Evolutionary conservation across 2,113 vertebrate genomes (phyloP), one percentile per base, ranked within the genome.

Genomic region (Hiodon tergisus): DNA sequence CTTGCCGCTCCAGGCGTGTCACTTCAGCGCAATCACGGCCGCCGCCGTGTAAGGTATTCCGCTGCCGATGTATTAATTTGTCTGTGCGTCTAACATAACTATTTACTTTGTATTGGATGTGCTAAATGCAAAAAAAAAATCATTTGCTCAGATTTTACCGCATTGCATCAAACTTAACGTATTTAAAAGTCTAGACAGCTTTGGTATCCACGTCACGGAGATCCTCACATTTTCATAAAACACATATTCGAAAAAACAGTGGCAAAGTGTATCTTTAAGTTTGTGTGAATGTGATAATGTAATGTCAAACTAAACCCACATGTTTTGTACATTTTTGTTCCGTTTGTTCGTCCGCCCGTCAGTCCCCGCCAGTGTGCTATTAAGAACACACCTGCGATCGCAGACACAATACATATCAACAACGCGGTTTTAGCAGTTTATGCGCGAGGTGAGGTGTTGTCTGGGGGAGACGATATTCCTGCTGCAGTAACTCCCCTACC

Each of bases 41-140:
- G 85, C 87, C 88, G 86, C 88, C 88, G 86, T 82, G 77, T 78
- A 31, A 31, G 84, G 82, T 78, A 77, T 78, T 74, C 73, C 79
- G 74, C 80, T 73, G 58, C 71, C 62, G 77, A 69, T 58, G 3
- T 66, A 14, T 54, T 61, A 72, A 14, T 50, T 59, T 72, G 66
- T 61, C 17, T 60, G 48, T 5, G 55, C 55, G 72, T 76, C 6
- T 31, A 47, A 61, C 10, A 46, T 9, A 65, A n/a, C 11, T 48
- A 17, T 47, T 14, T 8, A 53, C n/a, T 63, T 16, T 50, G 16
- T 51, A 7, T 7, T 16, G 4, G 59, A 13, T 61, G 46, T 48
- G 17, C 5, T 8, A 9, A 65, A 66, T n/a, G n/a, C 13, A 31
- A n/a, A 52, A 50, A 5, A n/a, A 8, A 53, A 50, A n/a, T 60